These are phyloP conservation scores for Drosophila baimaii DNA, from an alignment of 1,140 invertebrate genomes.

Conservation along the genomic window DNA sequence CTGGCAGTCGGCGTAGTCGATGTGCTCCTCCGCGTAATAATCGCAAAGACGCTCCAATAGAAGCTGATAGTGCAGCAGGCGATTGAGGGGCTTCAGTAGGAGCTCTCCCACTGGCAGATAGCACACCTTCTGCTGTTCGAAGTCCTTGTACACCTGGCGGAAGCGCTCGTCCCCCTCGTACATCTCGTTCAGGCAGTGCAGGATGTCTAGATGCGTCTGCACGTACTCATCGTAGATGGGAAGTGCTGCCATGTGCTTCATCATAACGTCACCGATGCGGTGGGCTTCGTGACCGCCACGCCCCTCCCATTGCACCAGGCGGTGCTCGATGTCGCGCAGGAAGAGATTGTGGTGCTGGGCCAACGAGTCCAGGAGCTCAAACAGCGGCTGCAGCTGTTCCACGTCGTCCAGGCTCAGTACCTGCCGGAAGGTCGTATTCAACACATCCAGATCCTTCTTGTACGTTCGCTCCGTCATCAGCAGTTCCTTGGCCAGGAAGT, in stretches of 20 bases:
- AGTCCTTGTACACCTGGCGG: slow-evolving; percentile 92
- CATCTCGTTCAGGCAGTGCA: slow-evolving; percentile 90
- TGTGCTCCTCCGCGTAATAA: slow-evolving; percentile 90
- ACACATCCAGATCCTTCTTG: slow-evolving; percentile 96
- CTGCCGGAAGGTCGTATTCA: slow-evolving; percentile 91
- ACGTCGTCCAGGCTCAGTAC: slow-evolving; percentile 85
- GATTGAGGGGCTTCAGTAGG: slow-evolving; percentile 94
- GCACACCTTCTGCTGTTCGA: slow-evolving; percentile 93
- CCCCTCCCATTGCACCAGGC: slow-evolving; percentile 85
- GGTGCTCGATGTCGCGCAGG: slow-evolving; percentile 86
- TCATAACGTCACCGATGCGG: slow-evolving; percentile 89
- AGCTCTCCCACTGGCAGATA: slow-evolving; percentile 94
- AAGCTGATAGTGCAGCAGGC: slow-evolving; percentile 93
- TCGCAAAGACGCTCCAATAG: slow-evolving; percentile 92
- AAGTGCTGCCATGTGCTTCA: slow-evolving; percentile 87
- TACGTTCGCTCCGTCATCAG: slow-evolving; percentile 98
- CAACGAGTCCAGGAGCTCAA: slow-evolving; percentile 86
- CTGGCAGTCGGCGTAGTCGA: slow-evolving; percentile 90
- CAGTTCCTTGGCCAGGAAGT: slow-evolving; percentile 97
- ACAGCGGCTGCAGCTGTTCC: slow-evolving; percentile 81
- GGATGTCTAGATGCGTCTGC: slow-evolving; percentile 89
- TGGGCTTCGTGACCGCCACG: slow-evolving; percentile 84
- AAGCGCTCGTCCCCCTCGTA: slow-evolving; percentile 90
- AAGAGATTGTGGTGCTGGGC: slow-evolving; percentile 87
- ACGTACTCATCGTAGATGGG: slow-evolving; percentile 92